phyloP scores from a whole-genome alignment of 2,797 vertebrate species.

The Cossypha niveicapilla region DNA sequence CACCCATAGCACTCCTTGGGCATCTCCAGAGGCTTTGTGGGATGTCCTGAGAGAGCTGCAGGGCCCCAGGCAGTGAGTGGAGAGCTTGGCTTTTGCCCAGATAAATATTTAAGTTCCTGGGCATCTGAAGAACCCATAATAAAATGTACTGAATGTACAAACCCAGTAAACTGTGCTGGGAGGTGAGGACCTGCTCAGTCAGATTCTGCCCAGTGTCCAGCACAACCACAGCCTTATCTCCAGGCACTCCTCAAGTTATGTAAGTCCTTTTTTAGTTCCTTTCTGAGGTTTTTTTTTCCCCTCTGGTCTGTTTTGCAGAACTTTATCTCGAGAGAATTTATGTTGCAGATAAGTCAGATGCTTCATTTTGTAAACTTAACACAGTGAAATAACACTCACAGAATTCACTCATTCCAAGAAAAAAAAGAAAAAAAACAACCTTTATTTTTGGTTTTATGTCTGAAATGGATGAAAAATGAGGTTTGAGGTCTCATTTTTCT shows the following conservation, averaged over 20 bases:
- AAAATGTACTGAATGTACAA: slow-evolving; percentile 53
- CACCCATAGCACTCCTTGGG: background rate
- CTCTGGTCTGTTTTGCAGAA: background rate
- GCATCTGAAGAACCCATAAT: slow-evolving; percentile 51
- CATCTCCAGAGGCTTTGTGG: background rate
- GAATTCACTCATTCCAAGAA: background rate
- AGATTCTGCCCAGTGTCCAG: background rate
- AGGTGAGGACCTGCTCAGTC: background rate
- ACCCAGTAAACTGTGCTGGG: background rate
- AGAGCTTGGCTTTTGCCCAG: slow-evolving; percentile 19
- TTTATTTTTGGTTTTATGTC: background rate
- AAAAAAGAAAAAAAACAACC: background rate
- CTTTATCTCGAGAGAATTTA: background rate
- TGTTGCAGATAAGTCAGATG: background rate
- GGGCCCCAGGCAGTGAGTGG: background rate
- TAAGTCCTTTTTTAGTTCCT: background rate
- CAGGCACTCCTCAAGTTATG: background rate
- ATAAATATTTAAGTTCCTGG: slow-evolving; percentile 38
- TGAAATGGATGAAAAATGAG: background rate
- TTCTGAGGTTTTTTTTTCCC: background rate
- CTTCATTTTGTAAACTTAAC: background rate
- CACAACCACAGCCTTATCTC: background rate
- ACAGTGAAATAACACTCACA: background rate
- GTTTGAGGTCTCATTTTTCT: slow-evolving; percentile 26
- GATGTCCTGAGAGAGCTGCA: background rate